Conservation (phyloP, 1,140 invertebrate species). For the Penaeus indicus region DNA sequence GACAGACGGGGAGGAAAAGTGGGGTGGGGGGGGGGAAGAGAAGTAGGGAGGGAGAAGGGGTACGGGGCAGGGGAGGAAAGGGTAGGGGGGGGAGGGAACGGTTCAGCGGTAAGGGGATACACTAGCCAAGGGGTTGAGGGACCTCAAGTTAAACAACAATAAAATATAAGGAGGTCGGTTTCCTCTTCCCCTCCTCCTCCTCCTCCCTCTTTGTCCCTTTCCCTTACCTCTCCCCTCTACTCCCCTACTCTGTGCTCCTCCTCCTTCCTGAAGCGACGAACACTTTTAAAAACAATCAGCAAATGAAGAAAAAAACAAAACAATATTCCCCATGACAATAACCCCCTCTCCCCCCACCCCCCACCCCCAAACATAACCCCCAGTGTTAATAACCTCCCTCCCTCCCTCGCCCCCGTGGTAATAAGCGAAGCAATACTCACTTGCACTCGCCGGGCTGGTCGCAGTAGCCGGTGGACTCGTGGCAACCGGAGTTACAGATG, state of each 20-base stretch:
- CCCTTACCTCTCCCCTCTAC: too few species aligned
- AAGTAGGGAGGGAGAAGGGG: not conserved
- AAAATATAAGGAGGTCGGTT: slow-evolving; percentile 69
- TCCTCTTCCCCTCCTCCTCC: slow-evolving; percentile 27
- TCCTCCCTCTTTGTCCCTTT: not conserved
- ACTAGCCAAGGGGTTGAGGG: slow-evolving; percentile 14
- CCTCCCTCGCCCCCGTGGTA: not conserved
- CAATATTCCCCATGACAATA: not conserved
- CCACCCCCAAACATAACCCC: not conserved
- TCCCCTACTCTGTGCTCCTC: too few species aligned
- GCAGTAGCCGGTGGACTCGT: slow-evolving; percentile 90
- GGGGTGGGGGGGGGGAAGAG: not conserved
- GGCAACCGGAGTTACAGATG: slow-evolving; percentile 91
- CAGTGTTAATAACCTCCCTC: not conserved
- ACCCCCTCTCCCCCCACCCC: too few species aligned
- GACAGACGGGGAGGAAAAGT: not conserved
- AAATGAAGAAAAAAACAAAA: not conserved
- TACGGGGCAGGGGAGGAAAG: not conserved
- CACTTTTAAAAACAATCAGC: too few species aligned
- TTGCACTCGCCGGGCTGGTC: slow-evolving; percentile 92
- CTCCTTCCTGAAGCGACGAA: too few species aligned
- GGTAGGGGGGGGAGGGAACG: not conserved
- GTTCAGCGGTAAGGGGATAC: not conserved
- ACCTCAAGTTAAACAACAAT: slow-evolving; percentile 8
- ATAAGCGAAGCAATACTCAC: slow-evolving; percentile 79